Conservation (phyloP, 2,888 invertebrate species). For the Catocala sponsa region DNA sequence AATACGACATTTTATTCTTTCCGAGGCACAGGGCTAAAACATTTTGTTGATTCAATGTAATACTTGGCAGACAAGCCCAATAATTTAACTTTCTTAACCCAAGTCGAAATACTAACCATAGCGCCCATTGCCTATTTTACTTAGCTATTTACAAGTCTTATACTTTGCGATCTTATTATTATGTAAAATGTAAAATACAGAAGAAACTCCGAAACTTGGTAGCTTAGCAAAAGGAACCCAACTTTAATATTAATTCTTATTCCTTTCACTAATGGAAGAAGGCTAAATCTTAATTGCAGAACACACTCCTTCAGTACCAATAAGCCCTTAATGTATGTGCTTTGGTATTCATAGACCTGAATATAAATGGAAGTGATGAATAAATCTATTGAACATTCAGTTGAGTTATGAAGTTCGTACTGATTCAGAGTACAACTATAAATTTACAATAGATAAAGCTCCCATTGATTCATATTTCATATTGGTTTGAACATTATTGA, state of each 20-base stretch:
- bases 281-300: not conserved
- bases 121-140: too few relatives aligned
- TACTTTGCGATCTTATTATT: too few relatives aligned
- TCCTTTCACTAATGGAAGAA: not conserved
- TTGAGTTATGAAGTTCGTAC: conserved; percentile 1
- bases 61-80: too few relatives aligned
- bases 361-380: conserved; percentile 11
- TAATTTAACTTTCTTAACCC: too few relatives aligned
- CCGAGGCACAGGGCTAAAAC: too few relatives aligned
- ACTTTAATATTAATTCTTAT: not conserved
- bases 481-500: not conserved
- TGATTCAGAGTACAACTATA: conserved; percentile 8
- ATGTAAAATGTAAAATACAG: too few relatives aligned
- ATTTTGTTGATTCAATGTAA: too few relatives aligned
- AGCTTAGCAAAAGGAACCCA: too few relatives aligned
- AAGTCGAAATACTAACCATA: too few relatives aligned
- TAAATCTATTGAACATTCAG: conserved; percentile 11
- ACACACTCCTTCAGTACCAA: not conserved
- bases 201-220: too few relatives aligned
- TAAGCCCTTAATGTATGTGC: conserved; percentile 1
- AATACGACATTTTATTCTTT: too few relatives aligned
- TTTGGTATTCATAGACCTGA: not conserved
- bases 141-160: too few relatives aligned
- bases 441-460: conserved; percentile 12
- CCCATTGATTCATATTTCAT: conserved; percentile 6